Conservation (phyloP, 92 coral and sea anemone species). For the Heliopora coerulea region DNA sequence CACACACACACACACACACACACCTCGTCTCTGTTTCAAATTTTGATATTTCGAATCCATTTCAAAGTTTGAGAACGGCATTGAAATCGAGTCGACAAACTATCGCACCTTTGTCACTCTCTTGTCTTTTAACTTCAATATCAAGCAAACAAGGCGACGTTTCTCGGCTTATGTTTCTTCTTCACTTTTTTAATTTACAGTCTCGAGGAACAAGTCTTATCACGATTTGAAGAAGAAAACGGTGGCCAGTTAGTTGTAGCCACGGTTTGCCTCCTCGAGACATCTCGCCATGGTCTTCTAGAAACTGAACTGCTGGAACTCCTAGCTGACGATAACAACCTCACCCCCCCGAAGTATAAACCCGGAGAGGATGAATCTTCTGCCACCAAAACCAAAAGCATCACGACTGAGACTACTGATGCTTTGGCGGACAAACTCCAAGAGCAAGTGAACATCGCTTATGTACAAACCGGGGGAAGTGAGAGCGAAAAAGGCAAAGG, state of each 20-base stretch:
- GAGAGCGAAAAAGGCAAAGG: constrained; percentile 17
- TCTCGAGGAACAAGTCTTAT: constrained; percentile 91
- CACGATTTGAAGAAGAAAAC: constrained; percentile 91
- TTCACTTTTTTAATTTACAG: no score
- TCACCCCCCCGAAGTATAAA: constrained; percentile 72
- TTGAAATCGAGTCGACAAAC: no score
- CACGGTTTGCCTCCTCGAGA: constrained; percentile 90
- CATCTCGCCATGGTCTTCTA: constrained; percentile 94
- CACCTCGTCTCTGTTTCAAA: no score
- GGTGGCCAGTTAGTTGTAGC: constrained; percentile 94
- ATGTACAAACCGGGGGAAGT: constrained; percentile 60
- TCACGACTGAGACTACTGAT: constrained; percentile 32
- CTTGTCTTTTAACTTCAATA: no score
- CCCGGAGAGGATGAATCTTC: constrained; percentile 78
- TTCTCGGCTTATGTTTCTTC: no score
- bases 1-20: no score
- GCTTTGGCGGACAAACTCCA: constrained; percentile 81
- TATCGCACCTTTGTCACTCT: no score
- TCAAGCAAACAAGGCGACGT: no score
- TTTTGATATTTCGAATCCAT: no score
- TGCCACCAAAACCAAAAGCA: constrained; percentile 46
- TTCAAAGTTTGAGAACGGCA: no score
- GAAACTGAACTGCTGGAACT: constrained; percentile 93
- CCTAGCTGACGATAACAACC: constrained; percentile 79
- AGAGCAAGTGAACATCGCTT: constrained; percentile 91